Conservation (phyloP, 2,113 vertebrate species). For the Halcyon malimbica region DNA sequence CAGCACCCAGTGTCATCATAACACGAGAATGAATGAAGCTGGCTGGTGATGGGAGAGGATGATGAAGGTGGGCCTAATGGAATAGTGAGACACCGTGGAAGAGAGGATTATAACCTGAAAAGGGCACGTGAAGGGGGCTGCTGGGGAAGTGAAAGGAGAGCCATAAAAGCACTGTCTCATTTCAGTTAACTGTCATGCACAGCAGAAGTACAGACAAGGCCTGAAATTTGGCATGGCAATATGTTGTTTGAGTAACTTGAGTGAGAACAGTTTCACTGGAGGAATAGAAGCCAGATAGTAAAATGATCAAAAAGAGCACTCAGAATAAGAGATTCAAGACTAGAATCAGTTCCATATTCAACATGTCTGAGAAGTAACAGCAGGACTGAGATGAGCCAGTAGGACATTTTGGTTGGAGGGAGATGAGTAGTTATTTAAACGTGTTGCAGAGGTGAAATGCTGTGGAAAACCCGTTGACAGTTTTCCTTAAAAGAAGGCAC, state of each 20-base stretch:
- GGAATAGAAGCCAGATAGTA: slow-evolving; percentile 4
- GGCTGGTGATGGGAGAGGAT: background rate
- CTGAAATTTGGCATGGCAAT: background rate
- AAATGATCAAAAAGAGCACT: slow-evolving; percentile 30
- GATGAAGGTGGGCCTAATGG: background rate
- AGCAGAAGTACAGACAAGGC: background rate
- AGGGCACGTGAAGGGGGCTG: background rate
- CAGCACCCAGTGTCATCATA: background rate
- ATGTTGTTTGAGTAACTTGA: slow-evolving; percentile 33
- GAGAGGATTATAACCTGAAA: background rate
- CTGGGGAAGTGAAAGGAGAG: background rate
- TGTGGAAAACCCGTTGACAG: background rate
- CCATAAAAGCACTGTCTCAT: background rate
- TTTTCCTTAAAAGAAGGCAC: background rate
- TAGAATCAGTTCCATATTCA: background rate
- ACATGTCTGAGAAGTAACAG: background rate
- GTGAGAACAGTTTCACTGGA: slow-evolving; percentile 5
- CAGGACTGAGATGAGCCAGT: background rate
- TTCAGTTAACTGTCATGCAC: background rate
- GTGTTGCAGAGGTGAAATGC: background rate
- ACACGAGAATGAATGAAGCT: background rate
- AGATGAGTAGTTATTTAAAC: background rate
- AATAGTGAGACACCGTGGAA: background rate
- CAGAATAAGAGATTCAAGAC: background rate
- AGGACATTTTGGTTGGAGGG: background rate